Base-by-base conservation (phyloP, 2,888 invertebrate genomes). In the Apamea epomidion region DNA sequence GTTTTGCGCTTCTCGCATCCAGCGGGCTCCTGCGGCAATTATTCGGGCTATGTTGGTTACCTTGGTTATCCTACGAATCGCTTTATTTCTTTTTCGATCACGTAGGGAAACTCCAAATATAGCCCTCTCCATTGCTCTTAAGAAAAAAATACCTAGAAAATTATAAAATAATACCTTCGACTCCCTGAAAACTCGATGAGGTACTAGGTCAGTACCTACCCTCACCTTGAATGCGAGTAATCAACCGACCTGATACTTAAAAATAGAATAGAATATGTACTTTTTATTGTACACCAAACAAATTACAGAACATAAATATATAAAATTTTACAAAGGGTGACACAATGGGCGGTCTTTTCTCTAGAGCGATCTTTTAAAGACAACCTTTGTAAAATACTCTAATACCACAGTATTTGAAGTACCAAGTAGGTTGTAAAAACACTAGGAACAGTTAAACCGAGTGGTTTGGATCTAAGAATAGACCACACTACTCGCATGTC, bases 371-470 rank as follows among this genome's bases (percentile, higher is more conserved):
- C n/a, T n/a, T n/a, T n/a, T n/a, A n/a, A n/a, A n/a, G n/a, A n/a
- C n/a, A n/a, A n/a, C n/a, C n/a, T n/a, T n/a, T n/a, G n/a, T n/a
- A n/a, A n/a, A n/a, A 21, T 32, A 29, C 64, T 65, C 32, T 65
- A 21, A 32, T 65, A 32, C 32, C 32, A 48, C n/a, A 64, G 54
- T 80, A 54, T 78, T 79, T 21, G n/a, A 80, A 60, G n/a, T 51
- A n/a, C 58, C 32, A 51, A 71, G 76, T 54, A 69, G 45, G 64
- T 62, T 51, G 42, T 45, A 58, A 54, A 45, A 68, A 82, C 25
- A 72, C 73, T 32, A 69, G 70, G 54, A 82, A 77, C 73, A 60
- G 82, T 83, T 83, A 70, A 69, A 65, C 48, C 32, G n/a, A 78
- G 78, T 74, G 51, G 51, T 74, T 74, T 51, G 8, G 32, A 54